Evolutionary conservation across 2,888 invertebrate species (phyloP).

Genomic region (Odontothrips loti): DNA sequence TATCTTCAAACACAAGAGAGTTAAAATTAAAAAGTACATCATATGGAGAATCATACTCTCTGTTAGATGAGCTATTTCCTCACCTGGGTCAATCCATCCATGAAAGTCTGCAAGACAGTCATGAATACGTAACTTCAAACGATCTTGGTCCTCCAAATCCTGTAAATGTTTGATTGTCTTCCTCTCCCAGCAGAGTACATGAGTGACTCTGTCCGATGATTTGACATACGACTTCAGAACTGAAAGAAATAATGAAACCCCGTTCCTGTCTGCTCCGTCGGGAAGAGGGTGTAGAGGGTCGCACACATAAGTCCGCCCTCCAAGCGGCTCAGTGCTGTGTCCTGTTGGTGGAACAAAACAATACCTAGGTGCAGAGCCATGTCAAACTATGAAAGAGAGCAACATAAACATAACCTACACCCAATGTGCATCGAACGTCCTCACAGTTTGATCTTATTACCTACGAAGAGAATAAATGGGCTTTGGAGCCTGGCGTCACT

Average conservation of each 20-base stretch:
- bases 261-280: neutral
- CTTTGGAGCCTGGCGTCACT: neutral
- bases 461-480: neutral
- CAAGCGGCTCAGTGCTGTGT: neutral
- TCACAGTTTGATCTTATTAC: neutral
- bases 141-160: neutral
- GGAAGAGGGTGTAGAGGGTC: neutral
- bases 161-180: neutral
- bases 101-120: constrained; percentile 1
- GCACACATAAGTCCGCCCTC: neutral
- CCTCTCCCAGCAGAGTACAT: neutral
- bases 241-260: neutral
- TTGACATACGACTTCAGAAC: neutral
- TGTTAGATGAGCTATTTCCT: neutral
- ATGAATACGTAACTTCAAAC: neutral
- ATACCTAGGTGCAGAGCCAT: neutral
- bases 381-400: neutral
- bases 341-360: neutral
- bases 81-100: neutral
- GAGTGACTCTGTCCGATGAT: neutral
- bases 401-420: neutral
- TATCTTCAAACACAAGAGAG: neutral
- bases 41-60: neutral
- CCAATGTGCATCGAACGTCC: neutral
- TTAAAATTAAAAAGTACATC: neutral